These are phyloP conservation scores for Equus quagga DNA, from an alignment of 2,113 vertebrate genomes.

Conservation along the genomic window DNA sequence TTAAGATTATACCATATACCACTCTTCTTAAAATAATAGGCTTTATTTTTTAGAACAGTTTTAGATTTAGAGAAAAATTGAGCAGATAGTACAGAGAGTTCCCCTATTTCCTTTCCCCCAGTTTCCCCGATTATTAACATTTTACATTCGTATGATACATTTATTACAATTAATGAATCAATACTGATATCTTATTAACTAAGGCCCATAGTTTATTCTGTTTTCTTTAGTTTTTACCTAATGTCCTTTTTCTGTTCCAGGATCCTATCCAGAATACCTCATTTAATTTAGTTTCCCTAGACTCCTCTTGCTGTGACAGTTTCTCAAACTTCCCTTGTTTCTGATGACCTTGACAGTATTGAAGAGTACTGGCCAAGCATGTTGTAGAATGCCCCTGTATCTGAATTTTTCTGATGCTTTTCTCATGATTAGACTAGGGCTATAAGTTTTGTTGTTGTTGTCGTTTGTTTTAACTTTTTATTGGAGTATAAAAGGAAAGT, in stretches of 20 bases:
- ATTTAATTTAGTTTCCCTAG: background rate
- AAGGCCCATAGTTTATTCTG: background rate
- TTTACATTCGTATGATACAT: background rate
- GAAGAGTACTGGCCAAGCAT: background rate
- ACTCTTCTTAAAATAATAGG: background rate
- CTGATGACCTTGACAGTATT: background rate
- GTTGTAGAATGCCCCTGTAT: background rate
- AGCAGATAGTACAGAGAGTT: background rate
- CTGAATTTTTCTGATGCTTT: background rate
- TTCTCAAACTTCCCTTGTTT: background rate
- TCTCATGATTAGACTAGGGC: background rate
- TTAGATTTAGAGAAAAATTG: background rate
- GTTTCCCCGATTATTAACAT: background rate
- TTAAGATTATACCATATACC: background rate
- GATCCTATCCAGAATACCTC: background rate
- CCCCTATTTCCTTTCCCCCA: background rate
- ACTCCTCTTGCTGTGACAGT: background rate
- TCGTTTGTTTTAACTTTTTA: constrained; percentile 27
- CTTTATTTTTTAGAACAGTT: background rate
- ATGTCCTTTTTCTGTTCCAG: background rate
- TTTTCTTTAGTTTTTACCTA: background rate
- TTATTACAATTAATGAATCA: background rate
- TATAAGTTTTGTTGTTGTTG: background rate
- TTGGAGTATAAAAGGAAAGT: constrained; percentile 3
- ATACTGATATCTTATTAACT: background rate